phyloP scores from a whole-genome alignment of 2,797 vertebrate genomes.

The Selene dorsalis region DNA sequence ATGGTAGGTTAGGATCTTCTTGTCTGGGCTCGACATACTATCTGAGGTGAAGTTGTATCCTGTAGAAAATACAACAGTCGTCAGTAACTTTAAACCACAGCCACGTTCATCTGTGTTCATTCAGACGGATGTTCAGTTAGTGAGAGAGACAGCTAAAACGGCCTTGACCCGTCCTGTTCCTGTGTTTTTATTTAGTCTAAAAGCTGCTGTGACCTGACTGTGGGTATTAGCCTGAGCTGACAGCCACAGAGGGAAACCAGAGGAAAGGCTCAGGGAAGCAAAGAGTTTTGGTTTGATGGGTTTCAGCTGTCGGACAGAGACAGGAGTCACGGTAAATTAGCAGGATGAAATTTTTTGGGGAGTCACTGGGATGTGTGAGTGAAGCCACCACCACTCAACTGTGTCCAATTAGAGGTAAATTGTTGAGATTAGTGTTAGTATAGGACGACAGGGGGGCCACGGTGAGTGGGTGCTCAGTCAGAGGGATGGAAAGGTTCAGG shows the following conservation, averaged over 20 bases:
- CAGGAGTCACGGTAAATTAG: conserved; percentile 61
- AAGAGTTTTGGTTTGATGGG: conserved; percentile 54
- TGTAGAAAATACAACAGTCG: conserved; percentile 66
- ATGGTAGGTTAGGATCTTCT: conserved; percentile 91
- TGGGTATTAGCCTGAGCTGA: conserved; percentile 38
- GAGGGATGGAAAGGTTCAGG: conserved; percentile 55
- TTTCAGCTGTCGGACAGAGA: conserved; percentile 66
- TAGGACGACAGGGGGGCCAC: conserved; percentile 52
- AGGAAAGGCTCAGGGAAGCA: conserved; percentile 13
- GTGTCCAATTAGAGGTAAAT: conserved; percentile 81
- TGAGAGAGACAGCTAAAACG: conserved; percentile 24
- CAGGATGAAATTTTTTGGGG: conserved; percentile 60
- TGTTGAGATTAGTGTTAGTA: conserved; percentile 72
- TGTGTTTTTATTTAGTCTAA: conserved; percentile 51
- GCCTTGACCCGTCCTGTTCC: conserved; percentile 11
- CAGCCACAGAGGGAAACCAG: conserved; percentile 23
- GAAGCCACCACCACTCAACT: conserved; percentile 59
- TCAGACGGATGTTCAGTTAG: conserved; percentile 2
- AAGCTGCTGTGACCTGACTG: conserved; percentile 36
- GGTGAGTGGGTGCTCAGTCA: conserved; percentile 64
- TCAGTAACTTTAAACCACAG: conserved; percentile 12
- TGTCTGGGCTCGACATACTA: conserved; percentile 81
- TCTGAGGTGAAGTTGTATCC: conserved; percentile 89
- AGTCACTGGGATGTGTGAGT: conserved; percentile 37
- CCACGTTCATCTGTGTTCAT: conserved; percentile 4